Percentiles rank a stretch among this genome's conserved stretches.
These are phyloP conservation scores for Flexamia atlantica DNA, from an alignment of 2,888 invertebrate genomes.

Conservation along the genomic window DNA sequence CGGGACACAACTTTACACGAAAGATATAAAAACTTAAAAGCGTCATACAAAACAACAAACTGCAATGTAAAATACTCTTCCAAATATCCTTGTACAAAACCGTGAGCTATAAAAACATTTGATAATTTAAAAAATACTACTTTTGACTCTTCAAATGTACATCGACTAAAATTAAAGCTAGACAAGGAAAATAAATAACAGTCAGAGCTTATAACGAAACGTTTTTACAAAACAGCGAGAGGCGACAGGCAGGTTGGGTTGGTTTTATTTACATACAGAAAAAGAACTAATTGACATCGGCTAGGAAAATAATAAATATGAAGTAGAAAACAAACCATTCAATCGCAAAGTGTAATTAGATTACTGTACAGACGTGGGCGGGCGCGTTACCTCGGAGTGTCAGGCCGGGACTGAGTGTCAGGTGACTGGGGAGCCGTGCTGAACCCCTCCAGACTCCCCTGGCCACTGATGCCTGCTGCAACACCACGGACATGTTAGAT, in stretches of 20 bases:
- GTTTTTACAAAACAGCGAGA: conserved; percentile 19
- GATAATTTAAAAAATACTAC: not conserved
- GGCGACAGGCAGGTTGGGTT: conserved; percentile 19
- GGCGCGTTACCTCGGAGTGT: conserved; percentile 58
- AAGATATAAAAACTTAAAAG: conserved; percentile 5
- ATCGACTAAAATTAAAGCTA: not conserved
- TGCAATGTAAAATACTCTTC: conserved; percentile 6
- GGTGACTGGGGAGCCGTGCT: conserved; percentile 71
- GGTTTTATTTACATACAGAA: conserved; percentile 16
- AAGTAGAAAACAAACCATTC: conserved; percentile 49
- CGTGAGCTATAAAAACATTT: conserved; percentile 5
- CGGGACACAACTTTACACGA: not conserved
- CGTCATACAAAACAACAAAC: conserved; percentile 35
- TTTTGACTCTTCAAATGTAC: conserved; percentile 10
- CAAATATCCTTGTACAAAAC: not conserved
- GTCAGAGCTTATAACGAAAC: conserved; percentile 33
- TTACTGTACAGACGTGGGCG: conserved; percentile 45
- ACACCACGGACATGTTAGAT: too few species aligned
- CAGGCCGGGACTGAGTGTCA: conserved; percentile 64
- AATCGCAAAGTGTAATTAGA: conserved; percentile 46
- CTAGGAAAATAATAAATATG: conserved; percentile 56
- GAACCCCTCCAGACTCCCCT: conserved; percentile 70
- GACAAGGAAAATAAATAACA: conserved; percentile 30
- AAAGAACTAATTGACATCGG: conserved; percentile 49
- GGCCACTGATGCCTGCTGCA: conserved; percentile 60